Conservation (phyloP, 35 echinoderm and acorn worm genomes). For the Apostichopus californicus region DNA sequence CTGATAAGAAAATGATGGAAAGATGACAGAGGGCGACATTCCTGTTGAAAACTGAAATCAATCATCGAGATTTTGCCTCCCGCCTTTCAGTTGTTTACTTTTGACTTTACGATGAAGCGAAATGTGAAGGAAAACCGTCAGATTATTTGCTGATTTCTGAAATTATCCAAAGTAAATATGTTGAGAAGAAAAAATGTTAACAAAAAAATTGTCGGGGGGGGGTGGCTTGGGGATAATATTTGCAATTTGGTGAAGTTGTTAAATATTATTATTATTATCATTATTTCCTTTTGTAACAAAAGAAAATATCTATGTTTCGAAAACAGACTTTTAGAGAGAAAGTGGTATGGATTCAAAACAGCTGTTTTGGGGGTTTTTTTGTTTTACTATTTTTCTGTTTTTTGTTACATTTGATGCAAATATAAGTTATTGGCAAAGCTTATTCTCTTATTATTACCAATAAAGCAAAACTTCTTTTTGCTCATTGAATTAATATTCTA, state of each 20-base stretch:
- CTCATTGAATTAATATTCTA: neutral
- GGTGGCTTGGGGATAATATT: too few relatives aligned
- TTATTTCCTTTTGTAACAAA: too few relatives aligned
- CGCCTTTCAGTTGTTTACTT: neutral
- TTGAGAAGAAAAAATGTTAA: too few relatives aligned
- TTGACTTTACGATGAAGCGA: neutral
- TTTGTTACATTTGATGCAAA: neutral
- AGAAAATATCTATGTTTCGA: too few relatives aligned
- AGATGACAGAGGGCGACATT: slow-evolving; percentile 1
- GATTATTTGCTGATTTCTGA: too few relatives aligned
- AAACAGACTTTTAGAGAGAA: neutral
- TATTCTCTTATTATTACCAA: neutral
- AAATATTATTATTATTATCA: too few relatives aligned
- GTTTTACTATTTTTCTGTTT: neutral
- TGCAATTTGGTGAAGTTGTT: too few relatives aligned
- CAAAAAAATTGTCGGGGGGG: too few relatives aligned
- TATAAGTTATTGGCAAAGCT: neutral
- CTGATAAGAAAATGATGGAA: neutral
- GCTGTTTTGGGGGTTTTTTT: neutral
- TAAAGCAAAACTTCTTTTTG: neutral
- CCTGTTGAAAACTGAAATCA: neutral
- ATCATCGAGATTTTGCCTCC: neutral
- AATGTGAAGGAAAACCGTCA: too few relatives aligned
- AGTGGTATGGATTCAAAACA: neutral
- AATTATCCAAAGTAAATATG: too few relatives aligned